Evolutionary conservation across 2,888 invertebrate species (phyloP), one percentile per base, ranked within the genome.

Genomic region (Ptychoptera contaminata): DNA sequence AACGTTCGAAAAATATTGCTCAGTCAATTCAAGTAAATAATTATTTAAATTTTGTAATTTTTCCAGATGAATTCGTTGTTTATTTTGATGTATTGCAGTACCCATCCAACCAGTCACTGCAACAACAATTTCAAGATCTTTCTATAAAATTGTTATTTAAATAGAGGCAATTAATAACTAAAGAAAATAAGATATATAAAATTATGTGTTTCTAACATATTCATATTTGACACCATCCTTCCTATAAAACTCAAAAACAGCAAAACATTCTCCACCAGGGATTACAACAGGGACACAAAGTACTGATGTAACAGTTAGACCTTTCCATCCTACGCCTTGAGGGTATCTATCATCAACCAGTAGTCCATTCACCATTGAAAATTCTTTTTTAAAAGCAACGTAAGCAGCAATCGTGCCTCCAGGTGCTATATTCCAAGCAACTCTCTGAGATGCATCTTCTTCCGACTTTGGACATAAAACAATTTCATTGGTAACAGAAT

Each of bases 361-460:
- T n/a, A 74, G 70, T 52, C 76, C 74, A 16, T 70, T 70, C 1
- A 74, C 56, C 15, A 72, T 58, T 12, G 66, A 55, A 46, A 58
- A 62, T 54, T 75, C 71, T 50, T 72, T 75, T 35, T 69, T 71
- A 29, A 54, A 62, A 0, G 76, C 76, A 2, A 71, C 76, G 56
- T 72, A 73, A 1, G 73, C 72, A 2, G 76, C 73, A 10, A 73
- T 67, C 16, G 69, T 66, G 48, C 67, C 70, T 1, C 70, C 71
- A 35, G 30, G 2, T 16, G 14, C 42, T 29, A 42, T n/a, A 16
- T 31, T 16, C 16, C 32, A 32, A 11, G 30, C 31, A 9, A 10
- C 15, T n/a, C 31, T 14, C 10, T 40, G 29, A 15, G 31, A 12
- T 12, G 14, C 2, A 12, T 40, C 12, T 16, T 11, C 29, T 12